Evolutionary conservation across 2,888 invertebrate species (phyloP), one percentile per base, ranked within the genome.

Genomic region (Portevinia maculata): DNA sequence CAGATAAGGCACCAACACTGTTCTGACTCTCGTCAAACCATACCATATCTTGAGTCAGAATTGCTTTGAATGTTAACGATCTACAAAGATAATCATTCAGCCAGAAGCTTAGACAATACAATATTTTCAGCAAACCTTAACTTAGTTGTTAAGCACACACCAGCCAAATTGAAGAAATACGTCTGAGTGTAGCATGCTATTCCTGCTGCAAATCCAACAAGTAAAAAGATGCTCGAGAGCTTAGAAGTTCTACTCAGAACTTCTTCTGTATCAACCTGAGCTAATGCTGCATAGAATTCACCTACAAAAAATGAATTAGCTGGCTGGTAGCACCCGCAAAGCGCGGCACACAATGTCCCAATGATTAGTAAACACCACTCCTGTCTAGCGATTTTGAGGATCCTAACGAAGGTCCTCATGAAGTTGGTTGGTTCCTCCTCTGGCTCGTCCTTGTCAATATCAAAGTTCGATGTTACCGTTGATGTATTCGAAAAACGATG

Each of bases 271-370:
- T 95, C 86, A 3, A 86, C 85, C 7, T 87, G 84, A 1, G 87
- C 88, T 24, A 88, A 41, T 0, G 88, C 87, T 11, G 93, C 93
- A 86, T 95, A 94, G 0, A 95, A 93, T 86, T 96, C 94, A 7
- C 95, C 95, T 86, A 95, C 95, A 3, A 96, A 90, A 1, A 95
- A 91, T 0, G 95, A 95, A 86, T 95, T 96, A n/a, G 93, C 92
- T 0, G 96, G 96, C 86, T 95, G 94, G 0, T 94, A 93, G 0
- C 93, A 92, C 0, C 96, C 96, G 1, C 94, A 94, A 8, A 93
- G 90, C 0, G 93, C 89, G 0, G 95, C 94, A 0, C 94, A 93
- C 0, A 94, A 55, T 4, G 93, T 91, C 2, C 94, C 94, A 1
- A 93, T 88, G 0, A 93, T 67, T 87, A 95, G 93, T 85, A 92